These are phyloP conservation scores for Sitta carolinensis DNA, from an alignment of 2,797 vertebrate genomes.

Conservation along the genomic window DNA sequence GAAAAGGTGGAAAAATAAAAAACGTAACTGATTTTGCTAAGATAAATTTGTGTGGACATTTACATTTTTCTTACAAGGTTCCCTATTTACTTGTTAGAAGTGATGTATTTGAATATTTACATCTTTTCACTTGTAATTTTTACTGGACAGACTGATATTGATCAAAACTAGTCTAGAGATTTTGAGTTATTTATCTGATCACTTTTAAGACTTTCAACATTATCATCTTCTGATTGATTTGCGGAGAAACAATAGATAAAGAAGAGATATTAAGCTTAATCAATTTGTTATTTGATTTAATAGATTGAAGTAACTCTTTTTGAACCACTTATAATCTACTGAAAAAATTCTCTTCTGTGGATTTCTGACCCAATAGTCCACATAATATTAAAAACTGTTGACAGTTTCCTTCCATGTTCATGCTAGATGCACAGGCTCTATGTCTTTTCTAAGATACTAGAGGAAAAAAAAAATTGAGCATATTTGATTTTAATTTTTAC, in stretches of 20 bases:
- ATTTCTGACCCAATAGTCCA: conserved; percentile 40
- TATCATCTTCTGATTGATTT: conserved; percentile 57
- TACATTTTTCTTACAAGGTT: not conserved
- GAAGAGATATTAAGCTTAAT: conserved; percentile 54
- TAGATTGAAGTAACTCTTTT: conserved; percentile 41
- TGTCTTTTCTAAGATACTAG: not conserved
- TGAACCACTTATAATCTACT: conserved; percentile 44
- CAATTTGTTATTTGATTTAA: conserved; percentile 31
- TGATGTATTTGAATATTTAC: not conserved
- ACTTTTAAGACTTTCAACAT: conserved; percentile 45
- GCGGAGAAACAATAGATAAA: conserved; percentile 38
- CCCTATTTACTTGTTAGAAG: not conserved
- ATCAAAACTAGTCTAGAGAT: conserved; percentile 4
- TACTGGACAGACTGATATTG: not conserved
- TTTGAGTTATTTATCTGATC: conserved; percentile 17
- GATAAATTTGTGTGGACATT: not conserved
- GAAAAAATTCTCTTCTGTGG: conserved; percentile 42
- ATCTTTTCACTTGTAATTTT: not conserved
- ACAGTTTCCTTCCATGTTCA: conserved; percentile 17
- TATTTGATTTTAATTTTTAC: not conserved
- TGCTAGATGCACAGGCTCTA: not conserved
- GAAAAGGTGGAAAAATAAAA: not conserved
- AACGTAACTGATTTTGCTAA: not conserved
- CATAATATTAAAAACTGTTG: conserved; percentile 36
- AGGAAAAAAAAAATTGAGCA: not conserved